phyloP scores from a whole-genome alignment of 2,113 vertebrate species.

The Embiotoca jacksoni region DNA sequence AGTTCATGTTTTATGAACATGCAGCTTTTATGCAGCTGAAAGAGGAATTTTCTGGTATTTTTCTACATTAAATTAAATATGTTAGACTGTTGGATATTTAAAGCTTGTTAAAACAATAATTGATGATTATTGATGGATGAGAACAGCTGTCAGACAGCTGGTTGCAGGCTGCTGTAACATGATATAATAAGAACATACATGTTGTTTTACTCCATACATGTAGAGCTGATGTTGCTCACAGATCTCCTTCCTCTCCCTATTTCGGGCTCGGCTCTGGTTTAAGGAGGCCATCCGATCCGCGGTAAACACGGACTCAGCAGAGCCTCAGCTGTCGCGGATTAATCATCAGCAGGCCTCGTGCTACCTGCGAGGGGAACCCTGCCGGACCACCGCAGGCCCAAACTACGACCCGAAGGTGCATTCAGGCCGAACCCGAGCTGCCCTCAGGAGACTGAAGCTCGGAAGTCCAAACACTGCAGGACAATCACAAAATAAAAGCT shows the following conservation, averaged over 20 bases:
- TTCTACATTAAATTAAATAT: too few relatives aligned
- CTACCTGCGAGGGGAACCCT: constrained; percentile 71
- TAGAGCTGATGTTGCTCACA: constrained; percentile 27
- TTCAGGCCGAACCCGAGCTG: not conserved
- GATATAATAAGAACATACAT: too few relatives aligned
- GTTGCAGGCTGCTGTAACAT: too few relatives aligned
- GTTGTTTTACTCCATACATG: too few relatives aligned
- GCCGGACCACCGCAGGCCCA: constrained; percentile 49
- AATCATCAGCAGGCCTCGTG: constrained; percentile 79
- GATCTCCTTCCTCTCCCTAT: constrained; percentile 80
- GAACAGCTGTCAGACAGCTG: too few relatives aligned
- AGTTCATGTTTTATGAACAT: too few relatives aligned
- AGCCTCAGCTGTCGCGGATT: constrained; percentile 92
- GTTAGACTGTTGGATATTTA: too few relatives aligned
- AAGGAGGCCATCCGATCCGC: constrained; percentile 88
- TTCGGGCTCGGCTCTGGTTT: constrained; percentile 86
- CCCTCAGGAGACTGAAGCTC: constrained; percentile 1
- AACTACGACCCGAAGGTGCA: constrained; percentile 11
- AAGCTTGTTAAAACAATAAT: too few relatives aligned
- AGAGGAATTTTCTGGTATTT: too few relatives aligned
- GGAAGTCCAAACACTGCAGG: constrained; percentile 1
- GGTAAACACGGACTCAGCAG: constrained; percentile 89
- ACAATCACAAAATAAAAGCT: not conserved
- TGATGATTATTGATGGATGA: too few relatives aligned
- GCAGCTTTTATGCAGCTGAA: too few relatives aligned